A percentile compares a stretch with the other conserved stretches of the same genome.
These are phyloP conservation scores for Myotis findleyi DNA, from an alignment of 2,797 vertebrate species.

Conservation along the genomic window DNA sequence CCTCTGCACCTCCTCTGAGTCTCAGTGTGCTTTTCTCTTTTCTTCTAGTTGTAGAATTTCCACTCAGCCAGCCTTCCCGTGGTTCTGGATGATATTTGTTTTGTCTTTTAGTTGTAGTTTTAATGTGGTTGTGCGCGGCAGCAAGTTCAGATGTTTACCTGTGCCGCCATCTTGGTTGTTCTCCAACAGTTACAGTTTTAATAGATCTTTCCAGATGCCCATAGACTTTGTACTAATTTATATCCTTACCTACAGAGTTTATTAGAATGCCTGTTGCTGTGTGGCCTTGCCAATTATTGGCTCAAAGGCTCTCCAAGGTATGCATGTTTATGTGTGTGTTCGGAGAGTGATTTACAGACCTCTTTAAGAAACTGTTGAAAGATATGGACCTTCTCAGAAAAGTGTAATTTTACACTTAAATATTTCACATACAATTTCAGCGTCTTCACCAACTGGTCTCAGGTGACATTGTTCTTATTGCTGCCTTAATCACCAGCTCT, in stretches of 20 bases:
- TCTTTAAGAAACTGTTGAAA: slow-evolving; percentile 39
- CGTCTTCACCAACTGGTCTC: background rate
- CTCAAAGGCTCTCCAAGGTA: background rate
- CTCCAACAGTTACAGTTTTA: slow-evolving; percentile 44
- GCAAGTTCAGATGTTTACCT: too few species aligned
- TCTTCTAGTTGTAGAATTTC: too few species aligned
- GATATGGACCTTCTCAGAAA: slow-evolving; percentile 35
- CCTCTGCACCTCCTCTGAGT: too few species aligned
- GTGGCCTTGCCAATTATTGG: background rate
- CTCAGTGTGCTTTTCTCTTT: too few species aligned
- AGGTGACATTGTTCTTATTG: background rate
- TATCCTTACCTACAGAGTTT: background rate
- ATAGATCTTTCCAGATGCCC: slow-evolving; percentile 18
- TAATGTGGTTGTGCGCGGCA: too few species aligned
- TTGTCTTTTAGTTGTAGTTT: too few species aligned
- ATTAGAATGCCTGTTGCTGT: background rate
- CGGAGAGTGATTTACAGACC: slow-evolving; percentile 24
- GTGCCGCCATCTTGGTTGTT: too few species aligned
- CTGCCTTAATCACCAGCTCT: background rate
- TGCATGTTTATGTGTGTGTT: slow-evolving; percentile 20
- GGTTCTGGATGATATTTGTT: too few species aligned
- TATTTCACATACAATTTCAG: slow-evolving; percentile 39
- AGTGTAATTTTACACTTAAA: slow-evolving; percentile 14
- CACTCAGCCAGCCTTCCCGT: too few species aligned
- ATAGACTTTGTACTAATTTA: slow-evolving; percentile 35